Evolutionary conservation across 2,113 vertebrate genomes (phyloP).

Genomic region (Fregata magnificens): DNA sequence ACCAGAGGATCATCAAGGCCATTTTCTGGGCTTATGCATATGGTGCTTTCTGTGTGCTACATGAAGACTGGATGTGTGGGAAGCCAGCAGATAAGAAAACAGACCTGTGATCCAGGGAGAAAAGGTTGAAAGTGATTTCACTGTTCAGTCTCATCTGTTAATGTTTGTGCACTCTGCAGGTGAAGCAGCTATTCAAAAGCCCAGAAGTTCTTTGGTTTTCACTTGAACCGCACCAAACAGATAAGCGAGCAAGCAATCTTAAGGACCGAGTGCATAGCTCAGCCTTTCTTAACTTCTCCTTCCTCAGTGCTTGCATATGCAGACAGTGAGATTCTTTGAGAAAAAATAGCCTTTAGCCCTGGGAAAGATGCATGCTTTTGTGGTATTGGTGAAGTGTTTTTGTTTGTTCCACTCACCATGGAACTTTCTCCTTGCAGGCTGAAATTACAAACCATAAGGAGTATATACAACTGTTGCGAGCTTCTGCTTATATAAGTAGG

Average conservation of each 20-base stretch:
- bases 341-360: background rate
- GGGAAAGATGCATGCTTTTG: background rate
- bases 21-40: background rate
- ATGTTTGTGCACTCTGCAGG: background rate
- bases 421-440: background rate
- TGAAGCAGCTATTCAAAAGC: slow-evolving; percentile 50
- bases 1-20: background rate
- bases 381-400: background rate
- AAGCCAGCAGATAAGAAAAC: background rate
- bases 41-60: background rate
- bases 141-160: background rate
- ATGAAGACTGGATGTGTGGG: background rate
- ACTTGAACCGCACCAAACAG: slow-evolving; percentile 55
- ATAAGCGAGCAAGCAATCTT: background rate
- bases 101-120: background rate
- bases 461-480: background rate
- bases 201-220: slow-evolving; percentile 39
- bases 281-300: background rate
- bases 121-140: background rate
- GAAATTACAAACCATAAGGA: background rate
- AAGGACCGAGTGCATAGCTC: background rate
- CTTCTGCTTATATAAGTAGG: background rate
- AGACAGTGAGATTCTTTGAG: background rate
- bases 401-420: background rate
- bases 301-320: background rate